Evolutionary conservation across 2,888 invertebrate genomes (phyloP), one percentile per base, ranked within the genome.

Genomic region (Andrena bucephala): DNA sequence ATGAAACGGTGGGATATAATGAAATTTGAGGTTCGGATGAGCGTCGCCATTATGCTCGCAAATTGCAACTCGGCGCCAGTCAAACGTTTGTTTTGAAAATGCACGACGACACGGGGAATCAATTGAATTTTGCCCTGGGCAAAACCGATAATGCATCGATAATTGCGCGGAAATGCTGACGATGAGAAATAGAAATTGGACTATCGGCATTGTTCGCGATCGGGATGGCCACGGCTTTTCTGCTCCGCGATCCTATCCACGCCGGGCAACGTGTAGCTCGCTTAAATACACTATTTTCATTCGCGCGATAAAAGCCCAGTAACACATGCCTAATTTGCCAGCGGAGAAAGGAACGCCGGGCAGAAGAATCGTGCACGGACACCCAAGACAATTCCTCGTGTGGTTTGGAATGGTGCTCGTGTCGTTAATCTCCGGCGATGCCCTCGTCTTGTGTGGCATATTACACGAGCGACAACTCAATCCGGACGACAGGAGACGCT

Each of bases 401-500:
- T 29, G 10, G 50, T 27, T n/a, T 36, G 36, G 36, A 36, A 13
- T 6, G n/a, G 31, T 42, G 60, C 52, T 59, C 42, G 77, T 54
- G 31, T 78, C 79, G 65, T 80, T 80, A 69, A 81, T 81, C 60
- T 66, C 52, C 54, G 29, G 2, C 27, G 62, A 70, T 60, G 63
- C 52, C 31, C 13, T 7, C 71, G 65, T 52, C 79, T 48, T 62
- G 73, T 71, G 70, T 42, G 76, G 82, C 65, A 42, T 62, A 69
- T 84, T 79, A 78, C 75, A 83, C 75, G 73, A 66, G 68, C 72
- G 84, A 87, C 84, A 76, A 84, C 86, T 87, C 79, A 80, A 87
- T 86, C 77, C 72, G 62, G 24, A 63, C 60, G 85, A 65, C 75
- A 77, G 77, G 67, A 72, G 62, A 65, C 70, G 73, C 67, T 77